Evolutionary conservation across 2,888 invertebrate species (phyloP), one percentile per base, ranked within the genome.

Genomic region (Drosophila paracracens): DNA sequence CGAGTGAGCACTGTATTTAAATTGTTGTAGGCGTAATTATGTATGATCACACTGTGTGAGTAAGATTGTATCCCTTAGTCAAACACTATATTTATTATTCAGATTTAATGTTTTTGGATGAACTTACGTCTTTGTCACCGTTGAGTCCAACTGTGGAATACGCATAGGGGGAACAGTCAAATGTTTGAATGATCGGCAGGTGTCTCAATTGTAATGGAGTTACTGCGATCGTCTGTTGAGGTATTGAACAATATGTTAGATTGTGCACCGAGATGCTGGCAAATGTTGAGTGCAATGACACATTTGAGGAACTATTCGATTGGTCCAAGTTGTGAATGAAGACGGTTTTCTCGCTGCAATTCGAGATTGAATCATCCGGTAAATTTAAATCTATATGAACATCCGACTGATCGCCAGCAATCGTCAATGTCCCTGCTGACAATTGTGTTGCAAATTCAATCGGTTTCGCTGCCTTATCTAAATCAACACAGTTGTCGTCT

Each of bases 151-250:
- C 75, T 52, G 70, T 56, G 46, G 85, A 78, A 66, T 84, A 82
- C 65, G 79, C 91, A 89, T 92, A 84, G 63, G 76, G 74, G 58
- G 81, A 78, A 74, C 83, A 89, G 60, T 89, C 89, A 65, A 91
- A 91, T n/a, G 92, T 89, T 70, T 91, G 91, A 56, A 90, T 89
- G n/a, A 83, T 83, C 31, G 90, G 86, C 74, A 90, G 78, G 60
- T 88, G 82, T 78, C 85, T 87, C 57, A 90, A 63, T 61, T 89
- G 66, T 16, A 83, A 52, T 25, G 87, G 83, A 48, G 29, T 48
- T 54, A 33, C 29, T 2, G 51, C 36, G 43, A 75, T 60, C 29
- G 52, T 51, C 29, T 62, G 53, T 13, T 46, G 52, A 16, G 65
- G 65, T 64, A 63, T 53, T 6, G 43, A 40, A 60, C 69, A 74